A percentile compares a stretch with the other conserved stretches of the same genome.
These are phyloP conservation scores for Gavialis gangeticus DNA, from an alignment of 2,113 vertebrate genomes.

Conservation along the genomic window DNA sequence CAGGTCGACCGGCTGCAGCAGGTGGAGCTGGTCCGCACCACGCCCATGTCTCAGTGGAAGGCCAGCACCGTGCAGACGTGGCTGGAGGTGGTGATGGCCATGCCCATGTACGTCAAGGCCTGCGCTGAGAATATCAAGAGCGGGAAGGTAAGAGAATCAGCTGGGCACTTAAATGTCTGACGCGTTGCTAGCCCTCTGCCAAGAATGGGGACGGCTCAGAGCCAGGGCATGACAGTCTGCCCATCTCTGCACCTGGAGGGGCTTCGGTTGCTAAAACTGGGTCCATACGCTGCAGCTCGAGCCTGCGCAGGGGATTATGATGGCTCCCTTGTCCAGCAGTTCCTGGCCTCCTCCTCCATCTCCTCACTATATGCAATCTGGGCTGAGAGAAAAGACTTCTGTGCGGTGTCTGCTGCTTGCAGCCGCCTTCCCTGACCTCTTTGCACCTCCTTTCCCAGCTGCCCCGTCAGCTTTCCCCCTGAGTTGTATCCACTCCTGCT, in stretches of 20 bases:
- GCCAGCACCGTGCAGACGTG: slow-evolving; percentile 89
- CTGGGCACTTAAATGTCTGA: too few species aligned
- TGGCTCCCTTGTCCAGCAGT: not conserved
- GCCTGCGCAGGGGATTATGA: not conserved
- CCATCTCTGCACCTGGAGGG: not conserved
- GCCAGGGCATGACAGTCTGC: not conserved
- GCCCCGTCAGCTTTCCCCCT: not conserved
- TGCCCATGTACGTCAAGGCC: slow-evolving; percentile 90
- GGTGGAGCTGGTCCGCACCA: slow-evolving; percentile 86
- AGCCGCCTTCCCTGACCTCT: not conserved
- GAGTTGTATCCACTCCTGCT: not conserved
- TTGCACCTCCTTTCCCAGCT: not conserved
- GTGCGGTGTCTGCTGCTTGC: not conserved
- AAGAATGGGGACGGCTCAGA: not conserved
- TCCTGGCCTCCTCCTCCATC: not conserved
- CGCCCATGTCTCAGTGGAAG: slow-evolving; percentile 89
- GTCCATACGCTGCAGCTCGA: not conserved
- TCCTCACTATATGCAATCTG: not conserved
- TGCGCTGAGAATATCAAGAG: slow-evolving; percentile 90
- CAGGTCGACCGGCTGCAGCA: slow-evolving; percentile 88
- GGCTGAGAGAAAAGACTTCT: not conserved
- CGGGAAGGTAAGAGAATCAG: slow-evolving; percentile 82
- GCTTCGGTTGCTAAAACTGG: not conserved
- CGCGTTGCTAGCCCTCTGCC: not conserved
- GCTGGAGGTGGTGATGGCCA: slow-evolving; percentile 92